Percentiles rank a stretch among this genome's conserved stretches.
phyloP scores from a whole-genome alignment of 2,797 vertebrate species.

The Sebastes diploproa region DNA sequence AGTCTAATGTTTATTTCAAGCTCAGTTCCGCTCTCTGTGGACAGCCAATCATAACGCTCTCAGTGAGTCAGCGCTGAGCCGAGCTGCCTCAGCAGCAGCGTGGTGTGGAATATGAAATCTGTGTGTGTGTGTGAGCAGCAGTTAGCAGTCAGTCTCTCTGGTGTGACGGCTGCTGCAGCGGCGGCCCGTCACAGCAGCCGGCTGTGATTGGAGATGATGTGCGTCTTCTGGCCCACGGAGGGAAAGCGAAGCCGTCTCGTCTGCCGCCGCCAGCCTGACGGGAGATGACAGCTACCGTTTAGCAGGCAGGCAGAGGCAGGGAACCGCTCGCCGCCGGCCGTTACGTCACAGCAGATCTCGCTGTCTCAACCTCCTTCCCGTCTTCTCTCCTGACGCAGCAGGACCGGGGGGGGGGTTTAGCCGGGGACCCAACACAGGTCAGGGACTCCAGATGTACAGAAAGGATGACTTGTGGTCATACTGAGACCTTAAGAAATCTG shows the following conservation, averaged over 20 bases:
- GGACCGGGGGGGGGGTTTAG: background rate
- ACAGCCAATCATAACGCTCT: conserved; percentile 29
- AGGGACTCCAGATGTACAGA: background rate
- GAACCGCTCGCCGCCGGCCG: conserved; percentile 35
- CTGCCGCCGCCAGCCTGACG: conserved; percentile 50
- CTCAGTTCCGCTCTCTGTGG: conserved; percentile 18
- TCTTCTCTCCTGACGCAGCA: background rate
- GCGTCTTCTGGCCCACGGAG: conserved; percentile 56
- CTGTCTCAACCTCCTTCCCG: background rate
- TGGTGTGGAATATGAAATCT: conserved; percentile 26
- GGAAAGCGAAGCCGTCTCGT: conserved; percentile 39
- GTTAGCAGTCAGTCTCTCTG: conserved; percentile 33
- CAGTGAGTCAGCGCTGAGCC: conserved; percentile 30
- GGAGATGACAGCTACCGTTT: conserved; percentile 66
- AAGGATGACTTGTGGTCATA: background rate
- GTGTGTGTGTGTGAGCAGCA: background rate
- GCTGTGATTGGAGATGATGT: conserved; percentile 66
- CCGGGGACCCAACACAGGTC: background rate
- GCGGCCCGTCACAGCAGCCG: conserved; percentile 37
- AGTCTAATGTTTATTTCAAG: conserved; percentile 34
- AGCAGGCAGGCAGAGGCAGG: conserved; percentile 48
- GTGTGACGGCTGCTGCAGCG: conserved; percentile 8
- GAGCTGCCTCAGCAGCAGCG: conserved; percentile 35
- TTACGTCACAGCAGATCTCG: conserved; percentile 33
- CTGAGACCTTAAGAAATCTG: no score